Evolutionary conservation across 2,797 vertebrate genomes (phyloP), one percentile per base, ranked within the genome.

Genomic region (Cyclura pinguis): DNA sequence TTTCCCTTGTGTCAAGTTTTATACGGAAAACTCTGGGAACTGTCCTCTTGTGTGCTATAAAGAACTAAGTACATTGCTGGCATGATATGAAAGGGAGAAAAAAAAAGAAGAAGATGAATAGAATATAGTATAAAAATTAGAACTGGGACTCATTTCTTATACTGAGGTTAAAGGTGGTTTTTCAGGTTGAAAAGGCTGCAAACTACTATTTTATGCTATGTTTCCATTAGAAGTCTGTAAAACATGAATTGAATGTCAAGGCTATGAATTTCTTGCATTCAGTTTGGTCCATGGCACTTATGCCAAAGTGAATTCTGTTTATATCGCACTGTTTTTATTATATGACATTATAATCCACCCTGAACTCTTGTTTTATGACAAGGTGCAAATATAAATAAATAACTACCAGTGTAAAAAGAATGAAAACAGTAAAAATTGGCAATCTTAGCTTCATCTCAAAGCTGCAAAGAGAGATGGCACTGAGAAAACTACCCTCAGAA

Each of bases 311-410:
- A 73, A 50, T 74, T 55, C 9, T 81, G 9, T 52, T 81, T 80
- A 74, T 86, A 62, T 50, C 35, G 4, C 62, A 6, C 16, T 81
- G 12, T 52, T 81, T 80, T 62, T 86, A 50, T 50, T 35, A 12
- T 13, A 29, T 24, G 5, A 2, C 8, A 86, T 9, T 27, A 32
- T 59, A 90, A 88, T 80, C 47, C 14, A 69, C 32, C 32, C 29
- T 69, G 42, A 50, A 0, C 47, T 72, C 62, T 38, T 88, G 78
- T n/a, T 12, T 13, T 32, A 85, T 77, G 57, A 78, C 59, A 84
- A 64, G 16, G 13, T 59, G 69, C 38, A 90, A 74, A 50, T 86
- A 24, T 59, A 64, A 86, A 80, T 89, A 72, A 72, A 14, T 22
- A 72, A 78, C 18, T 24, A 69, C 29, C 29, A 38, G 24, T 67